Evolutionary conservation across 2,113 vertebrate genomes (phyloP).

Genomic region (Oxyura jamaicensis): DNA sequence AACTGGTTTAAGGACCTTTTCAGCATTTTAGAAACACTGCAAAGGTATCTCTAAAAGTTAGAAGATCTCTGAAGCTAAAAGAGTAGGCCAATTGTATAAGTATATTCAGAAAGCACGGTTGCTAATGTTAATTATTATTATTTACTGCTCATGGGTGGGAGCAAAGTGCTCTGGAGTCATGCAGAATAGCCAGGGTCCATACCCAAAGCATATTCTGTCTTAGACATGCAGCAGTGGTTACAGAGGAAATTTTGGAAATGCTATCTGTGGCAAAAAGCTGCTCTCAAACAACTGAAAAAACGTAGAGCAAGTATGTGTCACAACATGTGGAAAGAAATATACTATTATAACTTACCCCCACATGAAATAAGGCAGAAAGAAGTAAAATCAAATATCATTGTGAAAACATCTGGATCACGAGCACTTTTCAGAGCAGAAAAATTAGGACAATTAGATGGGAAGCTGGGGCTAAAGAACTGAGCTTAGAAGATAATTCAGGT

Average conservation of each 20-base stretch:
- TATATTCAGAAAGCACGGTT: background rate
- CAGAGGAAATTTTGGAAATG: background rate
- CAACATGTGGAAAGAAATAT: background rate
- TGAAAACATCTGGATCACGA: background rate
- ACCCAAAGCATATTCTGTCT: background rate
- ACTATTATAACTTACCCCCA: background rate
- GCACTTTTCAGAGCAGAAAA: background rate
- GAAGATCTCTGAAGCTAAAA: background rate
- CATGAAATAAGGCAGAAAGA: background rate
- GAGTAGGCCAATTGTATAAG: background rate
- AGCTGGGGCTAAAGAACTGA: background rate
- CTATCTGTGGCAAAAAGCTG: background rate
- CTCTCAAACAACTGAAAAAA: background rate
- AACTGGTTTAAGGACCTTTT: background rate
- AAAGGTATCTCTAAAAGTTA: background rate
- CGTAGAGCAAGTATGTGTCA: background rate
- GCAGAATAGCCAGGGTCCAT: background rate
- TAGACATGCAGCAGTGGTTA: background rate
- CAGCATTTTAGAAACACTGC: background rate
- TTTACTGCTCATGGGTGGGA: background rate
- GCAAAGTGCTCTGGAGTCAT: constrained; percentile 19
- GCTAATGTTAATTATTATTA: constrained; percentile 29
- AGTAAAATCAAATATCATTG: background rate
- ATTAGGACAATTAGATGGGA: background rate
- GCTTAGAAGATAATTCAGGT: background rate